Conservation (phyloP, 2,888 invertebrate genomes). For the Urechis unicinctus region DNA sequence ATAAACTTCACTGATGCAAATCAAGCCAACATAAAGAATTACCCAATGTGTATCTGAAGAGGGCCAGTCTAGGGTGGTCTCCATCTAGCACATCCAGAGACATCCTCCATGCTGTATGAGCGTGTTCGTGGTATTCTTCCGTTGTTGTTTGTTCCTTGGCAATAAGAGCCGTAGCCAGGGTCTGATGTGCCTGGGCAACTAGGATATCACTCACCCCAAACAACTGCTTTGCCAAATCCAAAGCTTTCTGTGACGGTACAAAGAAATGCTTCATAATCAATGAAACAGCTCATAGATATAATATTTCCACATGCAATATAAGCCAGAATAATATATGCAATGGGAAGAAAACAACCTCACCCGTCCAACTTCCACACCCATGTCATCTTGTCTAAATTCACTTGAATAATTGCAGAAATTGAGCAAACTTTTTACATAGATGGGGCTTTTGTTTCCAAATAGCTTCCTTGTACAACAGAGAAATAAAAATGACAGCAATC, state of each 20-base stretch:
- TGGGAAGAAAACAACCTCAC: constrained; percentile 18
- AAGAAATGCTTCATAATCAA: too few species aligned
- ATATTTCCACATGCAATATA: too few species aligned
- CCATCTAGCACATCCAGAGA: constrained; percentile 28
- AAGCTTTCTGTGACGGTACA: constrained; percentile 6
- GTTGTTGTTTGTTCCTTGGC: constrained; percentile 29
- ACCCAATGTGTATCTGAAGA: constrained; percentile 40
- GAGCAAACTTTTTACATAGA: constrained; percentile 35
- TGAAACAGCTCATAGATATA: too few species aligned
- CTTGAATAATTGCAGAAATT: constrained; percentile 35
- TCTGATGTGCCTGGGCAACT: constrained; percentile 33
- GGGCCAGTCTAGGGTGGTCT: constrained; percentile 25
- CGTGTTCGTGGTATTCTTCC: constrained; percentile 30
- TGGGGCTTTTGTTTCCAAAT: constrained; percentile 36
- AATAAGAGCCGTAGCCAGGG: constrained; percentile 34
- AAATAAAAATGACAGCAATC: background rate
- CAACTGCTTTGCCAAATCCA: constrained; percentile 29
- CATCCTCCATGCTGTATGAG: constrained; percentile 34
- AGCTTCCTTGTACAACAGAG: constrained; percentile 24
- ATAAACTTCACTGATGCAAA: constrained; percentile 1
- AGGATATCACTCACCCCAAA: constrained; percentile 32
- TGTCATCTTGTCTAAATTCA: constrained; percentile 35
- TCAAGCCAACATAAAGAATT: background rate
- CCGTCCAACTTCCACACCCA: constrained; percentile 29
- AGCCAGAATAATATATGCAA: background rate